These are phyloP conservation scores for Cabera pusaria DNA, from an alignment of 2,888 invertebrate species.

Conservation along the genomic window DNA sequence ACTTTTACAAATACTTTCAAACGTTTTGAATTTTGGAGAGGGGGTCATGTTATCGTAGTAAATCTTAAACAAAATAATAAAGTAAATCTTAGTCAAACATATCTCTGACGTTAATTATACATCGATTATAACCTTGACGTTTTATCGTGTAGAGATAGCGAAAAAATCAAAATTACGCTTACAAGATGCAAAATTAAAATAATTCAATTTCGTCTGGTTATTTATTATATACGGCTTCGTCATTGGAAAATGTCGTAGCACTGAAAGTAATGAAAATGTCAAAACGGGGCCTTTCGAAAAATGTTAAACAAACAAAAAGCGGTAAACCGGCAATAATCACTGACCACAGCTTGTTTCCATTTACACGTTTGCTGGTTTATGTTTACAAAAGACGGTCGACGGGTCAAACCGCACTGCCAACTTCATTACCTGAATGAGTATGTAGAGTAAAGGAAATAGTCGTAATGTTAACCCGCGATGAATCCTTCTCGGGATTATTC, in stretches of 20 bases:
- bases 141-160: too few relatives aligned
- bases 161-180: too few relatives aligned
- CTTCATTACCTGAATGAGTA: conserved; percentile 10
- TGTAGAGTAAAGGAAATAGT: neutral
- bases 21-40: too few relatives aligned
- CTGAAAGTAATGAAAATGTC: conserved; percentile 23
- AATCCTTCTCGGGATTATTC: neutral
- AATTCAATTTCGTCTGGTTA: conserved; percentile 3
- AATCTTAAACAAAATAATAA: too few relatives aligned
- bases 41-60: too few relatives aligned
- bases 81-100: too few relatives aligned
- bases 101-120: too few relatives aligned
- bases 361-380: conserved; percentile 20
- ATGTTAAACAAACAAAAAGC: conserved; percentile 23
- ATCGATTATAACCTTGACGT: too few relatives aligned
- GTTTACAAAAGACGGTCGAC: conserved; percentile 10
- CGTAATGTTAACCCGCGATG: neutral
- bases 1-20: too few relatives aligned
- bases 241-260: conserved; percentile 14
- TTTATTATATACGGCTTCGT: conserved; percentile 7
- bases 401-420: conserved; percentile 11
- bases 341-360: conserved; percentile 25
- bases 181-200: too few relatives aligned
- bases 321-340: conserved; percentile 21
- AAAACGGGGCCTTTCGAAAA: conserved; percentile 20